Evolutionary conservation across 92 coral and sea anemone species (phyloP).

Genomic region (Porites divaricata): DNA sequence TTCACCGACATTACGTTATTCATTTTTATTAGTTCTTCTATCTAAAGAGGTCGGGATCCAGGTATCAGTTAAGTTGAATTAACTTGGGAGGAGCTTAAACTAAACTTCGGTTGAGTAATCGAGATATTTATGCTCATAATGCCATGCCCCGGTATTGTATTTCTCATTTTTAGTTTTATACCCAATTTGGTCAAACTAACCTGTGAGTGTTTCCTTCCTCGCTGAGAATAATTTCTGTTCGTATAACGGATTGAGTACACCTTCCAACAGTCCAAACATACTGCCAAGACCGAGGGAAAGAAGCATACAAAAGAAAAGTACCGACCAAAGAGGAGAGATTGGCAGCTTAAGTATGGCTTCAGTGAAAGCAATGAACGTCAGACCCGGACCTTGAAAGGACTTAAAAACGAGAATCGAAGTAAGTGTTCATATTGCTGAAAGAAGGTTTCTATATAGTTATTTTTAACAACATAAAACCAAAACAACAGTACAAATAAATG

Average conservation of each 20-base stretch:
- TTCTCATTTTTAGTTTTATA: too few relatives aligned
- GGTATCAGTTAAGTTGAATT: too few relatives aligned
- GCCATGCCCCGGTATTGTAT: too few relatives aligned
- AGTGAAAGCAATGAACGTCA: conserved; percentile 95
- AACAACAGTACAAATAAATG: neutral
- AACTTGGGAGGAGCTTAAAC: too few relatives aligned
- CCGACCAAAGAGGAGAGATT: conserved; percentile 88
- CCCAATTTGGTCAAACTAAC: conserved; percentile 32
- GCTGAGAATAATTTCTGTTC: conserved; percentile 81
- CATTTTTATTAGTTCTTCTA: too few relatives aligned
- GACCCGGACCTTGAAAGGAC: conserved; percentile 92
- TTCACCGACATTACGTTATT: too few relatives aligned
- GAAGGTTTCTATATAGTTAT: too few relatives aligned
- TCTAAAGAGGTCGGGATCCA: too few relatives aligned
- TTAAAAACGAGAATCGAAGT: conserved; percentile 17
- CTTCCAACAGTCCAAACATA: conserved; percentile 90
- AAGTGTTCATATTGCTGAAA: neutral
- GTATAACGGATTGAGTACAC: conserved; percentile 80
- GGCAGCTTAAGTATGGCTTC: conserved; percentile 92
- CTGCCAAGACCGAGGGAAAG: conserved; percentile 92
- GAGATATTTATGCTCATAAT: too few relatives aligned
- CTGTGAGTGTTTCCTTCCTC: conserved; percentile 85
- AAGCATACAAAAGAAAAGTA: conserved; percentile 90
- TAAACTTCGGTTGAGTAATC: too few relatives aligned
- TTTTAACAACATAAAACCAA: neutral